Evolutionary conservation across 2,113 vertebrate genomes (phyloP).

Genomic region (Anarrhichthys ocellatus): DNA sequence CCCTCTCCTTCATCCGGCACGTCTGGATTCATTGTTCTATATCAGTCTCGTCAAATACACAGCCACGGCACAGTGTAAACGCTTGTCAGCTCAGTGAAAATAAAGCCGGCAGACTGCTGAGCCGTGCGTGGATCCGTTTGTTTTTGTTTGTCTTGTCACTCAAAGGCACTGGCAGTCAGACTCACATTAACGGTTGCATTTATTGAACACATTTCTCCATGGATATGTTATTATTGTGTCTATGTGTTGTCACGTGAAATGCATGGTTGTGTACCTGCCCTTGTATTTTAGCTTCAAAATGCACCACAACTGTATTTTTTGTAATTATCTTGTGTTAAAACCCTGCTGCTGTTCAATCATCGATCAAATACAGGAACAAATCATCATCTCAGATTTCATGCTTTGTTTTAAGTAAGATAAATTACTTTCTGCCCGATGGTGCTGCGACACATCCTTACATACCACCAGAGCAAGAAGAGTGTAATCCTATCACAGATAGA

Average conservation of each 20-base stretch:
- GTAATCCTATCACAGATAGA: not conserved
- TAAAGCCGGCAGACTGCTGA: slow-evolving; percentile 60
- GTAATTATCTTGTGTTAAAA: not conserved
- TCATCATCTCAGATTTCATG: not conserved
- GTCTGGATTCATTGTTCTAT: slow-evolving; percentile 40
- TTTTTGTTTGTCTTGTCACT: slow-evolving; percentile 56
- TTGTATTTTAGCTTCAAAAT: slow-evolving; percentile 13
- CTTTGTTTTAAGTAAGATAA: not conserved
- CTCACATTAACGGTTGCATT: slow-evolving; percentile 40
- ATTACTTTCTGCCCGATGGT: not conserved
- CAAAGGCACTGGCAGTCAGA: slow-evolving; percentile 25
- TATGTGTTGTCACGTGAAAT: not conserved
- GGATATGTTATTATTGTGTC: not conserved
- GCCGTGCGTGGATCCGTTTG: slow-evolving; percentile 13
- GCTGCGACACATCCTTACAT: not conserved
- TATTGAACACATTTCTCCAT: slow-evolving; percentile 14
- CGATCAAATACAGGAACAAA: not conserved
- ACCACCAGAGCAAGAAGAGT: not conserved
- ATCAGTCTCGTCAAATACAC: slow-evolving; percentile 38
- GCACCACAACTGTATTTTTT: not conserved
- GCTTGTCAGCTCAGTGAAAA: slow-evolving; percentile 61
- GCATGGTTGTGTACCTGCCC: not conserved
- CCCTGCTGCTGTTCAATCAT: not conserved
- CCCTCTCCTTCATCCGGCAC: not conserved
- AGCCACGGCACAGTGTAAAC: slow-evolving; percentile 43